Conservation (phyloP, 1,140 invertebrate genomes). For the Pinna nobilis region DNA sequence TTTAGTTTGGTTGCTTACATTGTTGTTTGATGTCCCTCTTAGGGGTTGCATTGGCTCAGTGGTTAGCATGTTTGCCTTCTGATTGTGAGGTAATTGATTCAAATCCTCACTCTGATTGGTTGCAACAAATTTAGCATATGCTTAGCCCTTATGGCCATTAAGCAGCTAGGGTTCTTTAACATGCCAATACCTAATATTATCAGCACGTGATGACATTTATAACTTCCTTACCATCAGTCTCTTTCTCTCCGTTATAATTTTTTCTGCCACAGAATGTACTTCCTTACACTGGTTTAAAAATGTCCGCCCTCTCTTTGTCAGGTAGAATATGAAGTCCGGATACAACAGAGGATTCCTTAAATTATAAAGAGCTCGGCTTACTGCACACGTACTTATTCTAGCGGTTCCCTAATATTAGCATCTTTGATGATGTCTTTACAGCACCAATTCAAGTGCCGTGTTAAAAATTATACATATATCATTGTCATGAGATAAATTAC, state of each 20-base stretch:
- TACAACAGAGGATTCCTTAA: constrained; percentile 51
- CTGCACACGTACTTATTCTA: no score
- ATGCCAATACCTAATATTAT: no score
- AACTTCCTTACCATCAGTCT: constrained; percentile 48
- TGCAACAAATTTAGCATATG: background rate
- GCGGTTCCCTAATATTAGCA: no score
- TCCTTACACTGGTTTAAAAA: constrained; percentile 49
- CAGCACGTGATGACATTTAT: no score
- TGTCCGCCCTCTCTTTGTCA: constrained; percentile 42
- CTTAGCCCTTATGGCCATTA: no score
- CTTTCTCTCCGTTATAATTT: constrained; percentile 50
- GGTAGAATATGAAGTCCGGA: constrained; percentile 49
- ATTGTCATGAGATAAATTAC: no score
- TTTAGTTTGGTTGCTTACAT: no score
- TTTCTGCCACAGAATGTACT: constrained; percentile 54
- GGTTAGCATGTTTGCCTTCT: background rate
- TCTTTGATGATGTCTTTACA: no score
- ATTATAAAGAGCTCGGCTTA: background rate
- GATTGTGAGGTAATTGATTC: background rate
- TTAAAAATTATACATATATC: no score
- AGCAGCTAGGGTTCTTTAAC: no score
- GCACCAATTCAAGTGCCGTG: no score
- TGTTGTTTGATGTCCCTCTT: no score
- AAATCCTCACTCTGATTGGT: background rate
- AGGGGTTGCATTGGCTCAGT: background rate